Evolutionary conservation across 2,797 vertebrate species (phyloP).

Genomic region (Hippopotamyrus pictus): DNA sequence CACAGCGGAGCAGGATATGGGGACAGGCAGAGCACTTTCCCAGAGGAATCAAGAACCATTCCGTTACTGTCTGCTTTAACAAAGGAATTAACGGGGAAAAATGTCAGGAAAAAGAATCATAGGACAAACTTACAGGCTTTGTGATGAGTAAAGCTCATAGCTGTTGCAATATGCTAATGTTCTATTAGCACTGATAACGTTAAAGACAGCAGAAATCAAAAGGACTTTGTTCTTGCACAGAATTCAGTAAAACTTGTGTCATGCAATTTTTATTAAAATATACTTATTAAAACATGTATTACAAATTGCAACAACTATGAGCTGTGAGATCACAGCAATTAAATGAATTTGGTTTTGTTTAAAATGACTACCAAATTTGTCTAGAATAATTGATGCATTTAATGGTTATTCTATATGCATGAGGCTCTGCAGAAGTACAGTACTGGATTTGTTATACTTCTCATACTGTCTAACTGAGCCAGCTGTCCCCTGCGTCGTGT

Average conservation of each 20-base stretch:
- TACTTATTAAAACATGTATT: not conserved
- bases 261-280: not conserved
- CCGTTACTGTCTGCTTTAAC: not conserved
- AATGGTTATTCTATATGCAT: not conserved
- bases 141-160: not conserved
- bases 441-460: not conserved
- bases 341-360: not conserved
- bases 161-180: conserved; percentile 13
- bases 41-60: conserved; percentile 18
- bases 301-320: not conserved
- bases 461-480: not conserved
- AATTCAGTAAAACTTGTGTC: not conserved
- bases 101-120: not conserved
- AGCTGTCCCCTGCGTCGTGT: not conserved
- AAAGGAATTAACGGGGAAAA: not conserved
- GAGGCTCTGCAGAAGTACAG: not conserved
- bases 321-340: not conserved
- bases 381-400: not conserved
- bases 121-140: not conserved
- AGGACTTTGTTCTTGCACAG: conserved; percentile 3
- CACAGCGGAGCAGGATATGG: not conserved
- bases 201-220: not conserved
- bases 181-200: not conserved
- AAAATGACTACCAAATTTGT: not conserved
- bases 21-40: not conserved